These are phyloP conservation scores for Eulemur macaco DNA, from an alignment of 2,113 vertebrate species.

Conservation along the genomic window DNA sequence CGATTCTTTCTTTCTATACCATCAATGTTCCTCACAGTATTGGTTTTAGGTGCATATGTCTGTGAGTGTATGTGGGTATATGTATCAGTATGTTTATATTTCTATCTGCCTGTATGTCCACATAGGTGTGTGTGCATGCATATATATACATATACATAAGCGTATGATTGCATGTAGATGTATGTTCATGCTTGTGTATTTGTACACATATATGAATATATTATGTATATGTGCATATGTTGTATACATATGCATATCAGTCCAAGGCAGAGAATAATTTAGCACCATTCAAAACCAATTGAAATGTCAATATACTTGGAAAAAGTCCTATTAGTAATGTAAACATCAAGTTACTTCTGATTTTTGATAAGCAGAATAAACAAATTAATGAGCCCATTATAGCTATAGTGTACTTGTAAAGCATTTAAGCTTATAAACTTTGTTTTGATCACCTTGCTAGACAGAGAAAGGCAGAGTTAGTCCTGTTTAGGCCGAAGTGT, in stretches of 20 bases:
- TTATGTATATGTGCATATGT: not conserved
- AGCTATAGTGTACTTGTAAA: not conserved
- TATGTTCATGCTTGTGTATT: not conserved
- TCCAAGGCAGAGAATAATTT: not conserved
- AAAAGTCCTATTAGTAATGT: not conserved
- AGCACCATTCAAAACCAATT: not conserved
- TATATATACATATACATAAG: not conserved
- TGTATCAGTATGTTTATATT: not conserved
- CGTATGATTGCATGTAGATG: not conserved
- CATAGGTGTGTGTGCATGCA: not conserved
- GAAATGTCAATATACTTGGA: not conserved
- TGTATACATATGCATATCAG: not conserved
- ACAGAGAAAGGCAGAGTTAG: not conserved
- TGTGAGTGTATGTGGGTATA: not conserved
- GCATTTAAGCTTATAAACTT: not conserved
- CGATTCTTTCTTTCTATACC: not conserved
- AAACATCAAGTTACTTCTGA: slow-evolving; percentile 8
- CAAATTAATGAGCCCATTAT: not conserved
- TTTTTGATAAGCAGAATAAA: not conserved
- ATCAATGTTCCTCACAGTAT: not conserved
- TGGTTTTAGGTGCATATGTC: not conserved
- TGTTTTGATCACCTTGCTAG: not conserved
- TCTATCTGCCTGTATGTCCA: not conserved
- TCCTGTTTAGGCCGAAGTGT: not conserved
- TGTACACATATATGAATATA: not conserved